Percentiles rank a stretch among this genome's conserved stretches.
phyloP scores from a whole-genome alignment of 1,140 invertebrate genomes.

The Heterodera carotae region DNA sequence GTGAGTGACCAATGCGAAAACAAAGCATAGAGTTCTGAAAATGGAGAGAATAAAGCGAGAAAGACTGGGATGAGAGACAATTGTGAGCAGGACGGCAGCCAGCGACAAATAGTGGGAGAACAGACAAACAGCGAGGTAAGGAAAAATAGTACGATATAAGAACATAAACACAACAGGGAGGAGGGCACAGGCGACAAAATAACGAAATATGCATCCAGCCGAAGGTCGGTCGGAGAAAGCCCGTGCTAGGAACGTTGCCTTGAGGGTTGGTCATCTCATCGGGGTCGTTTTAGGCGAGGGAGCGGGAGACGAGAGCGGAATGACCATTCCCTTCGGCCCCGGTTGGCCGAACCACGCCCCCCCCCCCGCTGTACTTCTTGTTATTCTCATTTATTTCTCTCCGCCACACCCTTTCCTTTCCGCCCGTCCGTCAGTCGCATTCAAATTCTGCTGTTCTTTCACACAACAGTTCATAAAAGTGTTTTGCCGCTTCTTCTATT shows the following conservation, averaged over 20 bases:
- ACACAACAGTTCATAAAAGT: too few species aligned
- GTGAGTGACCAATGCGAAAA: slow-evolving; percentile 20
- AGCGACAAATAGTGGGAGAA: slow-evolving; percentile 4
- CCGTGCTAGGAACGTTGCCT: slow-evolving; percentile 25
- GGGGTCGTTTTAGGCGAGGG: neutral
- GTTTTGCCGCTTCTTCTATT: neutral
- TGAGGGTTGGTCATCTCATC: neutral
- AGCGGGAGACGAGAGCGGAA: neutral
- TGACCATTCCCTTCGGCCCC: slow-evolving; percentile 8
- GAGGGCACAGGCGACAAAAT: slow-evolving; percentile 6
- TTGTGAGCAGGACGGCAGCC: slow-evolving; percentile 5
- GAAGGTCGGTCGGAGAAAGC: slow-evolving; percentile 11
- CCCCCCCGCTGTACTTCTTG: neutral
- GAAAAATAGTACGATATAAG: neutral
- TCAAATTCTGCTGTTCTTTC: neutral
- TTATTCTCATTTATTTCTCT: neutral
- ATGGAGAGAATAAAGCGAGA: neutral
- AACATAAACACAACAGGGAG: neutral
- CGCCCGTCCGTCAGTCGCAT: neutral
- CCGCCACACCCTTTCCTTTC: neutral
- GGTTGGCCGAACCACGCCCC: slow-evolving; percentile 3
- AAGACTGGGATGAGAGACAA: neutral
- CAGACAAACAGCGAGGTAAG: neutral
- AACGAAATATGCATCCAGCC: neutral
- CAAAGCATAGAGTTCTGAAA: slow-evolving; percentile 10